These are phyloP conservation scores for Hypotaenidia okinawae DNA, from an alignment of 2,797 vertebrate genomes.

Conservation along the genomic window DNA sequence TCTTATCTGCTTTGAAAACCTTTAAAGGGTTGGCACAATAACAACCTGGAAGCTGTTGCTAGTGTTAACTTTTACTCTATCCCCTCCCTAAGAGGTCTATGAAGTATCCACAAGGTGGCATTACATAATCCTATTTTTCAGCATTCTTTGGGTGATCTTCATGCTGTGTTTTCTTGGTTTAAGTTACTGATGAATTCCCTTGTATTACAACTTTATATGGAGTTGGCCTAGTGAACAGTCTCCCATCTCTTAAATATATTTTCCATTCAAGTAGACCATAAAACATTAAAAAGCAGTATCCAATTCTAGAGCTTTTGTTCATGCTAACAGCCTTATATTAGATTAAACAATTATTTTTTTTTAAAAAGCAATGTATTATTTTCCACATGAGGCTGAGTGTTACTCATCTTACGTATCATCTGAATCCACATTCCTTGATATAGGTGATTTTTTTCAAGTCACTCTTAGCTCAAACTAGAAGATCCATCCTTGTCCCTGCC, in stretches of 20 bases:
- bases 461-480: neutral
- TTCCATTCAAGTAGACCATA: neutral
- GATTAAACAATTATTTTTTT: neutral
- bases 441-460: neutral
- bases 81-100: neutral
- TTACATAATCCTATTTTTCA: neutral
- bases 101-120: conserved; percentile 36
- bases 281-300: neutral
- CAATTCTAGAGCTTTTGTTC: neutral
- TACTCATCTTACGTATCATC: fast-evolving
- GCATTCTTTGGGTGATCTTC: neutral
- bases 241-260: neutral
- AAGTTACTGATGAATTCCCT: neutral
- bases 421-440: neutral
- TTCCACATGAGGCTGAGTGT: neutral
- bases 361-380: neutral
- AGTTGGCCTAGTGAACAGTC: neutral
- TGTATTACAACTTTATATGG: neutral
- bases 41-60: neutral
- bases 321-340: neutral
- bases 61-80: neutral
- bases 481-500: neutral
- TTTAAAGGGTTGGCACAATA: neutral
- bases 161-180: neutral
- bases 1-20: neutral